A percentile compares a stretch with the other conserved stretches of the same genome.
These are phyloP conservation scores for Trichopoda pennipes DNA, from an alignment of 2,888 invertebrate genomes.

Conservation along the genomic window DNA sequence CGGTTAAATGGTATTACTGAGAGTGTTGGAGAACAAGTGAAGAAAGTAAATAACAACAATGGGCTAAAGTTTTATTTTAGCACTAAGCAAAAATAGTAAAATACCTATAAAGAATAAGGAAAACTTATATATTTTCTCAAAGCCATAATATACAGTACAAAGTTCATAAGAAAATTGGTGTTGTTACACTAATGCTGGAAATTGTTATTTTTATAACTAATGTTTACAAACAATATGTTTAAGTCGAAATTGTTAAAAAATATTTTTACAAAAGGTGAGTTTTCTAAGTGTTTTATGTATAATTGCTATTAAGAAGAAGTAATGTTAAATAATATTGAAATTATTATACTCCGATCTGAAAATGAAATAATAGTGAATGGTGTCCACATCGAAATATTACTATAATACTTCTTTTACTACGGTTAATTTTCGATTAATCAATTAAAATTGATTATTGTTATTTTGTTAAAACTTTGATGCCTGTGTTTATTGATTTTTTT, in stretches of 20 bases:
- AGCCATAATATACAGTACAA: slow-evolving; percentile 21
- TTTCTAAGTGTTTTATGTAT: neutral
- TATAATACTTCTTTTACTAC: no score
- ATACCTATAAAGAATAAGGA: neutral
- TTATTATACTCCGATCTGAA: no score
- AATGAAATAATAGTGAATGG: no score
- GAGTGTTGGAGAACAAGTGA: slow-evolving; percentile 12
- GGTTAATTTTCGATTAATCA: no score
- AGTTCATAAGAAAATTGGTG: slow-evolving; percentile 32
- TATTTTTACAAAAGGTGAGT: slow-evolving; percentile 75
- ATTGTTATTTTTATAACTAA: neutral
- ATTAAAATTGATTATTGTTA: no score
- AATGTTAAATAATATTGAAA: no score
- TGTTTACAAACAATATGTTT: slow-evolving; percentile 71
- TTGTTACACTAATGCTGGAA: slow-evolving; percentile 39
- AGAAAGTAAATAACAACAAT: neutral
- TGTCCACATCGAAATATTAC: no score
- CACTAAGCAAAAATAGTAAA: neutral
- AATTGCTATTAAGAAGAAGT: no score
- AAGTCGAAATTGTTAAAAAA: slow-evolving; percentile 75
- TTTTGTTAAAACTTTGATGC: no score
- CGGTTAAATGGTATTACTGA: slow-evolving; percentile 54
- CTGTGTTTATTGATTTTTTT: no score
- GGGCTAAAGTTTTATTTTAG: slow-evolving; percentile 20
- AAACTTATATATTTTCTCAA: neutral